These are phyloP conservation scores for Bombyx mori DNA, from an alignment of 1,140 invertebrate genomes.

Conservation along the genomic window ASM3026992v2 NC_085110.1:11495001-11495500, in stretches of 20 bases:
- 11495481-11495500: too few relatives aligned
- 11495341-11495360: too few relatives aligned
- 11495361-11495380: too few relatives aligned
- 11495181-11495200: conserved; percentile 77
- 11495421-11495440: too few relatives aligned
- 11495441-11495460: too few relatives aligned
- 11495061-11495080: conserved; percentile 48
- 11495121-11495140: conserved; percentile 90
- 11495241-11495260: conserved; percentile 83
- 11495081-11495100: conserved; percentile 73
- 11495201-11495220: conserved; percentile 87
- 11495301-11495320: conserved; percentile 88
- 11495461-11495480: too few relatives aligned
- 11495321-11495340: conserved; percentile 14
- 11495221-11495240: conserved; percentile 93
- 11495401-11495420: too few relatives aligned
- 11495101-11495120: conserved; percentile 76
- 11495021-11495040: conserved; percentile 27
- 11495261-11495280: conserved; percentile 87
- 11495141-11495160: conserved; percentile 92
- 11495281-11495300: conserved; percentile 87
- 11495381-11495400: too few relatives aligned
- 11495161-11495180: conserved; percentile 77
- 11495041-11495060: conserved; percentile 77
- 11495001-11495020: not conserved